These are phyloP conservation scores for Chiloscyllium punctatum DNA, from an alignment of 2,797 vertebrate genomes.

Conservation along the genomic window DNA sequence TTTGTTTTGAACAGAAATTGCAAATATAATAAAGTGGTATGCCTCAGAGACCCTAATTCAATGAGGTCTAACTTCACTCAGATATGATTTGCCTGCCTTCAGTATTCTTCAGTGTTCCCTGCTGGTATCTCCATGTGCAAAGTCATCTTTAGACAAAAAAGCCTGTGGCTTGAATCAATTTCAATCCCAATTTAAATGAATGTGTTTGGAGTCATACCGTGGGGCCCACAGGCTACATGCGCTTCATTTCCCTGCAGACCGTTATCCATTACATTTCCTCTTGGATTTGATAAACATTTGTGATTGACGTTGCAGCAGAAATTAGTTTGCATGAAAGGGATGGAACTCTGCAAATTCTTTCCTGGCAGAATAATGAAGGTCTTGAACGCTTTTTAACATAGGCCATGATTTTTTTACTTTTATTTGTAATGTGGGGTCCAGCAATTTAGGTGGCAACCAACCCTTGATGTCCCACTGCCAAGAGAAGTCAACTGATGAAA, in stretches of 20 bases:
- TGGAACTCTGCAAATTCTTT: not conserved
- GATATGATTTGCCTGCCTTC: not conserved
- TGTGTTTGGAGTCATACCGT: too few species aligned
- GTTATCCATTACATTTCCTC: not conserved
- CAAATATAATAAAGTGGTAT: not conserved
- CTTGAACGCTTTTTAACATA: not conserved
- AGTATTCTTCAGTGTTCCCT: slow-evolving; percentile 5
- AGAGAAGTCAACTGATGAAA: too few species aligned
- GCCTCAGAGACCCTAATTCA: not conserved
- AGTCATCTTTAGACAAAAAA: slow-evolving; percentile 18
- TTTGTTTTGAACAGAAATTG: not conserved
- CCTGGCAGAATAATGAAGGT: not conserved
- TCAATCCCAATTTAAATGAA: slow-evolving; percentile 16
- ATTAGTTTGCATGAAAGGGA: not conserved
- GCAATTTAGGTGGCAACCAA: too few species aligned
- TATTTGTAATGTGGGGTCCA: too few species aligned
- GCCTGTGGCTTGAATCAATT: slow-evolving; percentile 25
- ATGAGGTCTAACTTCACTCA: not conserved
- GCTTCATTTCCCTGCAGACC: not conserved
- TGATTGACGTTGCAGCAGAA: not conserved
- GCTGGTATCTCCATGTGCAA: not conserved
- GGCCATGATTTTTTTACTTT: too few species aligned
- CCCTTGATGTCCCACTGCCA: too few species aligned
- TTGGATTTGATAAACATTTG: not conserved
- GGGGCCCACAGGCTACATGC: not conserved